phyloP scores from a whole-genome alignment of 2,888 invertebrate species.

The Sussaba pulchella region DNA sequence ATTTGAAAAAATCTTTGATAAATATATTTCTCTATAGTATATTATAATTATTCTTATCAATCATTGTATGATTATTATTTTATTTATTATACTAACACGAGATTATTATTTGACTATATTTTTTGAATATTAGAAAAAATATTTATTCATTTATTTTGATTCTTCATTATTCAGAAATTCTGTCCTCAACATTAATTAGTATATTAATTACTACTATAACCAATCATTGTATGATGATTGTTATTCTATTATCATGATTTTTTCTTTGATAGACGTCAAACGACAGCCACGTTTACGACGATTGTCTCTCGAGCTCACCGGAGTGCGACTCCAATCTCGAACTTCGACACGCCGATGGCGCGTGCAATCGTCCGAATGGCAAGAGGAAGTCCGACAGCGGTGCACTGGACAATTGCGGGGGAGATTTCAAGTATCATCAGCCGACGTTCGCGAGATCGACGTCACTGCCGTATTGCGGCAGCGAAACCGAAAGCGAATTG shows the following conservation, averaged over 20 bases:
- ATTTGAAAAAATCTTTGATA: too few relatives aligned
- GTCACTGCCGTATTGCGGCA: conserved; percentile 92
- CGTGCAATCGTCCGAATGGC: conserved; percentile 81
- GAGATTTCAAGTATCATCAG: conserved; percentile 87
- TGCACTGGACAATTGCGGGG: conserved; percentile 84
- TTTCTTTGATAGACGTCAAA: conserved; percentile 82
- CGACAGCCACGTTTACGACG: conserved; percentile 87
- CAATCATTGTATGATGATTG: too few relatives aligned
- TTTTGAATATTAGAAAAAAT: too few relatives aligned
- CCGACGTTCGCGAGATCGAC: conserved; percentile 87
- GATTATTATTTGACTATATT: too few relatives aligned
- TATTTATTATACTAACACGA: too few relatives aligned
- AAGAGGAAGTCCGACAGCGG: conserved; percentile 85
- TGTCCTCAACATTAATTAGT: too few relatives aligned
- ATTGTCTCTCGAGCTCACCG: conserved; percentile 89
- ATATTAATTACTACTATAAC: too few relatives aligned
- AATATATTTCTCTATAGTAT: too few relatives aligned
- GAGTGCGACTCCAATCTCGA: conserved; percentile 88
- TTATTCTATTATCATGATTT: neutral
- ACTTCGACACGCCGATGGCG: conserved; percentile 81
- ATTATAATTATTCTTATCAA: too few relatives aligned
- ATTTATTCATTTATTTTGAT: too few relatives aligned
- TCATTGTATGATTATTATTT: too few relatives aligned
- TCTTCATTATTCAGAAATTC: too few relatives aligned
- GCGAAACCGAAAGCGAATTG: conserved; percentile 93